Evolutionary conservation across 2,113 vertebrate genomes (phyloP).

Genomic region (Gnathonemus echidnorhynchus): DNA sequence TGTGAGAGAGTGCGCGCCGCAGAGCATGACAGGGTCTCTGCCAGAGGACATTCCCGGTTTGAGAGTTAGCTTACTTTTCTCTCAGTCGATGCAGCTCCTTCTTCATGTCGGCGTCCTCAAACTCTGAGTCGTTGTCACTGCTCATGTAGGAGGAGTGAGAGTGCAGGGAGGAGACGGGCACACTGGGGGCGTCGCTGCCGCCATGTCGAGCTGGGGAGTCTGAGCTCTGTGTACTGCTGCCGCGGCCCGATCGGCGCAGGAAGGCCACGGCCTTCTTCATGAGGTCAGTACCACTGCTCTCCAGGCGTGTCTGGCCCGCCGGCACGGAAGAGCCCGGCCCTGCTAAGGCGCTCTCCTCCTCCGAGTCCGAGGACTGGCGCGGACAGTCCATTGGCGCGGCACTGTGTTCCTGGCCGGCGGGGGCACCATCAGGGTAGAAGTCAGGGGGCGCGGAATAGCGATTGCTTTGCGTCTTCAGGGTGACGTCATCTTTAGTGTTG

Average conservation of each 20-base stretch:
- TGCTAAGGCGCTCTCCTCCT: slow-evolving; percentile 64
- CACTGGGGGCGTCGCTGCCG: slow-evolving; percentile 65
- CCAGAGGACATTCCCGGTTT: background rate
- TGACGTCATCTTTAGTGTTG: slow-evolving; percentile 78
- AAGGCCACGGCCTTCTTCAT: slow-evolving; percentile 84
- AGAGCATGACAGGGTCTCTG: background rate
- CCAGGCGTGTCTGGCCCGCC: slow-evolving; percentile 41
- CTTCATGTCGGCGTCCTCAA: slow-evolving; percentile 90
- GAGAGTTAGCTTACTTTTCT: slow-evolving; percentile 74
- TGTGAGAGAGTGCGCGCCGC: background rate
- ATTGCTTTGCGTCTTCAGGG: slow-evolving; percentile 67
- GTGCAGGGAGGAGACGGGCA: slow-evolving; percentile 70
- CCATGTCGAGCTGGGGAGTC: slow-evolving; percentile 56
- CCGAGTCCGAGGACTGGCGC: slow-evolving; percentile 83
- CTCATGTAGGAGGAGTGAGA: slow-evolving; percentile 83
- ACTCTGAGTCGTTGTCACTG: slow-evolving; percentile 95
- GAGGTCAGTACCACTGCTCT: slow-evolving; percentile 69
- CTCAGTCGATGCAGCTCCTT: slow-evolving; percentile 82
- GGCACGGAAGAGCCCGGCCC: slow-evolving; percentile 30
- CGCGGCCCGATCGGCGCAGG: slow-evolving; percentile 76
- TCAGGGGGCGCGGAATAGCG: slow-evolving; percentile 89
- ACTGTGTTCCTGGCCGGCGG: slow-evolving; percentile 66
- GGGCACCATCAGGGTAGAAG: slow-evolving; percentile 78
- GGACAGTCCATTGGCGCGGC: slow-evolving; percentile 52
- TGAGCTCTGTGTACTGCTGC: slow-evolving; percentile 64